These are phyloP conservation scores for Caenorhabditis briggsae DNA, from an alignment of 1,140 invertebrate genomes.

Conservation along the genomic window DNA sequence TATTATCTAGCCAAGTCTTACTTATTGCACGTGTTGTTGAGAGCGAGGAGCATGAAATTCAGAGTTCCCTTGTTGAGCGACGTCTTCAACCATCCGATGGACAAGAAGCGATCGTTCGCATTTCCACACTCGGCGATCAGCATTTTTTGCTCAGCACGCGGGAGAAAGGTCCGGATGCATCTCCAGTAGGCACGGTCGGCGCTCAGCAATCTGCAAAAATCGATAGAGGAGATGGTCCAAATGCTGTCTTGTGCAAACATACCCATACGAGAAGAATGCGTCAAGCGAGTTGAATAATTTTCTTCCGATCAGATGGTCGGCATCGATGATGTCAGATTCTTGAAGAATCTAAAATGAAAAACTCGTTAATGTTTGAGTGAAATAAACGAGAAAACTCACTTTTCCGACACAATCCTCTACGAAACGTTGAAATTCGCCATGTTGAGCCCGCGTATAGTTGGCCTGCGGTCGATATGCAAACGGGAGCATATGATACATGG, in stretches of 20 bases:
- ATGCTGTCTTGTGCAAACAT: not conserved
- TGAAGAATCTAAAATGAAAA: not conserved
- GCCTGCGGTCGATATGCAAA: constrained; percentile 38
- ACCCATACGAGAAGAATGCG: constrained; percentile 69
- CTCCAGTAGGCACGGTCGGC: constrained; percentile 67
- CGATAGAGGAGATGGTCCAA: too few relatives aligned
- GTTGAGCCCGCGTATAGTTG: not conserved
- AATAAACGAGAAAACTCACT: constrained; percentile 13
- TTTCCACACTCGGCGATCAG: constrained; percentile 64
- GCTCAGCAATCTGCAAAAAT: constrained; percentile 61
- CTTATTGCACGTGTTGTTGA: constrained; percentile 39
- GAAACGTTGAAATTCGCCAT: constrained; percentile 48
- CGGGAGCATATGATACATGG: constrained; percentile 49
- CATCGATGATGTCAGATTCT: constrained; percentile 50
- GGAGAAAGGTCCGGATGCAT: constrained; percentile 67
- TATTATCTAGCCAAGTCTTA: not conserved
- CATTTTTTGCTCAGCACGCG: constrained; percentile 64
- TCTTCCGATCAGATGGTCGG: constrained; percentile 49
- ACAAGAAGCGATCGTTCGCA: constrained; percentile 59
- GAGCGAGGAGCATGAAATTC: constrained; percentile 50
- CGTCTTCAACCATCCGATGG: constrained; percentile 68
- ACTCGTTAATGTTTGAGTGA: not conserved
- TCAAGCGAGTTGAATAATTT: constrained; percentile 67
- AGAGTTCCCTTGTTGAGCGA: constrained; percentile 67
- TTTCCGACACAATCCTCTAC: not conserved